Conservation (phyloP, 2,888 invertebrate species). For the Hemicrepidius hirtus region DNA sequence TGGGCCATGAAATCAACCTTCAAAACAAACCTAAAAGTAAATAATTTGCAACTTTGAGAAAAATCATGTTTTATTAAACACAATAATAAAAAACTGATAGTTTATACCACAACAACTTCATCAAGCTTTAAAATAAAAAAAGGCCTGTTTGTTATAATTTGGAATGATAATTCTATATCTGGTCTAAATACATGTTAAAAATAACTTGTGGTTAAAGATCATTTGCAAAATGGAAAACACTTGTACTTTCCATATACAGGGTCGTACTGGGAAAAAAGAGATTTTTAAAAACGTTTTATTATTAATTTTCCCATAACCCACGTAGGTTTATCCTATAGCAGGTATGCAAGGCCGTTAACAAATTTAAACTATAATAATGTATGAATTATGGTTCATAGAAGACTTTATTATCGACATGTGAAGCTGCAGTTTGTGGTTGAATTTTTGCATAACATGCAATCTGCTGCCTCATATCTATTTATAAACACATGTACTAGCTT, state of each 20-base stretch:
- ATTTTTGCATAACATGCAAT: conserved; percentile 36
- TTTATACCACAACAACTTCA: too few species aligned
- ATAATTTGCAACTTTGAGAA: too few species aligned
- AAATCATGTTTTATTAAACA: too few species aligned
- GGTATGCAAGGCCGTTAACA: conserved; percentile 33
- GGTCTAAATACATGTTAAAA: background rate
- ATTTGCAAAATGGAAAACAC: background rate
- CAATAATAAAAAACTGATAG: too few species aligned
- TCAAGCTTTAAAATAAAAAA: background rate
- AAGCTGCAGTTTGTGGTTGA: conserved; percentile 34
- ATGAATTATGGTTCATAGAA: conserved; percentile 24
- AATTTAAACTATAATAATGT: conserved; percentile 10
- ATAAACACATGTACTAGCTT: conserved; percentile 23
- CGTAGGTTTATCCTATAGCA: conserved; percentile 2
- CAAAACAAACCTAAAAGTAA: too few species aligned
- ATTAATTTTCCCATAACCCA: conserved; percentile 3
- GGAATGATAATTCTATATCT: background rate
- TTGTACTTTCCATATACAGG: background rate
- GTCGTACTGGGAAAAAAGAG: background rate
- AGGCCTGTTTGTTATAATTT: background rate
- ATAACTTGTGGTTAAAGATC: conserved; percentile 13
- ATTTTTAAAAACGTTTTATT: background rate
- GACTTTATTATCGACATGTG: conserved; percentile 13
- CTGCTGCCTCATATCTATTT: conserved; percentile 32
- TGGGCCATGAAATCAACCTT: too few species aligned